Evolutionary conservation across 2,888 invertebrate species (phyloP), one percentile per base, ranked within the genome.

Genomic region (Cyclophora punctaria): DNA sequence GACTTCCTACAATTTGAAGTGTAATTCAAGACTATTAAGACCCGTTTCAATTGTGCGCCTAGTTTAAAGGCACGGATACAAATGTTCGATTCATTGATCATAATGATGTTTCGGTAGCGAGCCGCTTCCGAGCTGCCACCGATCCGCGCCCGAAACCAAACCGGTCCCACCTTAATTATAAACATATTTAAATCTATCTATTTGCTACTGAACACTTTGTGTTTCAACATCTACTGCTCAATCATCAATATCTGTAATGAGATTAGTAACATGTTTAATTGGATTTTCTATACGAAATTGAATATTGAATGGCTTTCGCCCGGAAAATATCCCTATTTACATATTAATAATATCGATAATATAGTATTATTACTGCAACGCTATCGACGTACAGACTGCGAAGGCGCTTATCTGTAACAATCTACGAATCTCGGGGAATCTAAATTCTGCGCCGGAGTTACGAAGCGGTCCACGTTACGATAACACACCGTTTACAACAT

Each of bases 51-150:
- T 67, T 69, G 67, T 70, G 69, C 64, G 63, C 65, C 69, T 71
- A 51, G 70, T 75, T 75, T 75, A 71, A 68, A 70, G 62, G 70
- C 71, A 78, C 75, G 78, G 62, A 70, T 71, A 79, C 75, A 78
- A 83, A 85, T 78, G 79, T 69, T 73, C 80, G 78, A 84, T 83
- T 85, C 83, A 87, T 87, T 83, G 79, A 83, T 81, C 75, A 77
- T 84, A 85, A 87, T 81, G 83, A 84, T 73, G 72, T 75, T 75
- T 60, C 65, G 66, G 66, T 64, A 69, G 63, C 66, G 75, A 73
- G 75, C 72, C 69, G 75, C 79, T 78, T 78, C 80, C 74, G 75
- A 79, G 69, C 67, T 75, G 71, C 78, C 73, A 72, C 46, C 48
- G 69, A 74, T 67, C 66, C 68, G 71, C 78, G 72, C 71, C 46